Conservation (phyloP, 2,888 invertebrate genomes). For the Nemotelus nigrinus region DNA sequence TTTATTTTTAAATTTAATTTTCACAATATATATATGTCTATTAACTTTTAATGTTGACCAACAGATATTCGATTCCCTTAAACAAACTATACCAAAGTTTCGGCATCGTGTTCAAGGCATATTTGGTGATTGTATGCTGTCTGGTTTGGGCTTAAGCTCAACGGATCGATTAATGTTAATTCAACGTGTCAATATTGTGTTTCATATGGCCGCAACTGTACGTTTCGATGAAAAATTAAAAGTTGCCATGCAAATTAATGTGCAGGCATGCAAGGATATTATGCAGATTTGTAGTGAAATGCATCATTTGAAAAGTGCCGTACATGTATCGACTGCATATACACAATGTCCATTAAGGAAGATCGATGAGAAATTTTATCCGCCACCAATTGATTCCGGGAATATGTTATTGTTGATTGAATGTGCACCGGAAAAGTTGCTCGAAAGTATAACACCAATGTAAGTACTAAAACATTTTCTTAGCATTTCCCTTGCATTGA, state of each 20-base stretch:
- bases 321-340: slow-evolving; percentile 72
- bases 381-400: slow-evolving; percentile 66
- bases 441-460: slow-evolving; percentile 68
- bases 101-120: slow-evolving; percentile 68
- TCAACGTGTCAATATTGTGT: slow-evolving; percentile 67
- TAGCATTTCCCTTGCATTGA: not conserved
- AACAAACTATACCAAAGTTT: slow-evolving; percentile 67
- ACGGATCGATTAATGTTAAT: slow-evolving; percentile 65
- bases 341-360: slow-evolving; percentile 66
- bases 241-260: slow-evolving; percentile 78
- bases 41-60: not conserved
- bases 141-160: slow-evolving; percentile 66
- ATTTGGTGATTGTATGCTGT: slow-evolving; percentile 68
- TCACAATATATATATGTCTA: not conserved
- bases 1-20: not conserved
- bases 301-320: slow-evolving; percentile 64
- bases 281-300: slow-evolving; percentile 74
- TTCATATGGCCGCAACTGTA: slow-evolving; percentile 70
- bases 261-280: slow-evolving; percentile 74
- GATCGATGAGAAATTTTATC: slow-evolving; percentile 69
- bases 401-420: slow-evolving; percentile 67
- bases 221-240: slow-evolving; percentile 80
- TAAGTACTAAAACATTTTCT: slow-evolving; percentile 56
- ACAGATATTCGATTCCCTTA: slow-evolving; percentile 67
- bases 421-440: slow-evolving; percentile 66